Evolutionary conservation across 2,113 vertebrate species (phyloP).

Genomic region (Notiomystis cincta): DNA sequence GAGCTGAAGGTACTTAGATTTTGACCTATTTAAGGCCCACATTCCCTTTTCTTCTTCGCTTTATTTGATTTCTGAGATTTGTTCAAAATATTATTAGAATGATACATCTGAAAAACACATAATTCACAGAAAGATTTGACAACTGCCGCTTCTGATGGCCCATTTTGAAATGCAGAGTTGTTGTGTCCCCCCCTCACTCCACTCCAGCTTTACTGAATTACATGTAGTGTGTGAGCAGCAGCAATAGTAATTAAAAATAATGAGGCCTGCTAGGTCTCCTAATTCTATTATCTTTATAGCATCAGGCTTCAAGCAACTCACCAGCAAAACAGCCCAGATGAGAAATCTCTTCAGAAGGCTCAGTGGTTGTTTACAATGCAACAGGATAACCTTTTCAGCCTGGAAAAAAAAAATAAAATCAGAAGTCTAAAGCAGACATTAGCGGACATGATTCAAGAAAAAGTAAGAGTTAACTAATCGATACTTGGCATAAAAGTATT

Average conservation of each 20-base stretch:
- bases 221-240: slow-evolving; percentile 50
- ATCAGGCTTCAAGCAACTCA: slow-evolving; percentile 72
- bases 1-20: not conserved
- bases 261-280: slow-evolving; percentile 62
- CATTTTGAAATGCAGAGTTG: slow-evolving; percentile 9
- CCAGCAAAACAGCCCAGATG: slow-evolving; percentile 79
- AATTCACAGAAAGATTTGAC: not conserved
- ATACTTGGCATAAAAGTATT: not conserved
- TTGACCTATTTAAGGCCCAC: slow-evolving; percentile 12
- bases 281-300: slow-evolving; percentile 70
- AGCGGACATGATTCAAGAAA: not conserved
- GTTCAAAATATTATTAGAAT: not conserved
- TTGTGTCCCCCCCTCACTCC: not conserved
- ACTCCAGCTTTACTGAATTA: slow-evolving; percentile 45
- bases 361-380: slow-evolving; percentile 65
- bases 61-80: not conserved
- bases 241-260: slow-evolving; percentile 68
- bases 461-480: not conserved
- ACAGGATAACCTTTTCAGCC: slow-evolving; percentile 78
- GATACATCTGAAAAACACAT: not conserved
- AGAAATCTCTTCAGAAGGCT: slow-evolving; percentile 78
- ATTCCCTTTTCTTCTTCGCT: not conserved
- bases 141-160: not conserved
- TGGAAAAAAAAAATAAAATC: slow-evolving; percentile 39
- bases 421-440: not conserved